Conservation (phyloP, 2,113 vertebrate species). For the Nerophis lumbriciformis region DNA sequence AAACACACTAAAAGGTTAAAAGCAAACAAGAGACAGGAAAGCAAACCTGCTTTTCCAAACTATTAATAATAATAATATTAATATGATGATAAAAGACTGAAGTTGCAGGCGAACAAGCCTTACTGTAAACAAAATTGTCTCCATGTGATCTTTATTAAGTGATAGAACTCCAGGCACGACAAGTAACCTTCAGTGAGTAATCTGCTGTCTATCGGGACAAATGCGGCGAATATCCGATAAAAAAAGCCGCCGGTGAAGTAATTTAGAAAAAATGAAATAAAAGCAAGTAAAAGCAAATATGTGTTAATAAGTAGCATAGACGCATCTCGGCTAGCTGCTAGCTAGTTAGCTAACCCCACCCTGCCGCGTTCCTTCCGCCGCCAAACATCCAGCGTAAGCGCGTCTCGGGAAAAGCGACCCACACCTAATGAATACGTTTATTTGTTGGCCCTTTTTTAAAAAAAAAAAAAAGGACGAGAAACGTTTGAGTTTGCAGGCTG, state of each 20-base stretch:
- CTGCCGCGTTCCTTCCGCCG: conserved; percentile 40
- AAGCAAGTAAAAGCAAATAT: background rate
- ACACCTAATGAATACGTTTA: background rate
- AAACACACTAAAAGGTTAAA: background rate
- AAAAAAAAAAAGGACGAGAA: background rate
- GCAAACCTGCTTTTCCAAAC: too few relatives aligned
- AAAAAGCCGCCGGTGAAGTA: too few relatives aligned
- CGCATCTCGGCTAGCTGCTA: background rate
- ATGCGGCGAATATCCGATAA: too few relatives aligned
- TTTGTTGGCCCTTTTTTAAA: background rate
- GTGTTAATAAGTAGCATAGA: background rate
- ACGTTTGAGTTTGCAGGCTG: background rate
- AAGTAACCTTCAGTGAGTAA: background rate
- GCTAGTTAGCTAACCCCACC: conserved; percentile 58
- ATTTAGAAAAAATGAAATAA: too few relatives aligned
- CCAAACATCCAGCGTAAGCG: conserved; percentile 5
- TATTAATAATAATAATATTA: too few relatives aligned
- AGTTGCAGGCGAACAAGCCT: too few relatives aligned
- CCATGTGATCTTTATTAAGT: too few relatives aligned
- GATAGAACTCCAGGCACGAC: too few relatives aligned
- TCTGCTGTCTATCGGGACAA: background rate
- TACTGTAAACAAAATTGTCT: too few relatives aligned
- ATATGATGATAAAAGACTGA: too few relatives aligned
- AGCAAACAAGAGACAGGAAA: too few relatives aligned
- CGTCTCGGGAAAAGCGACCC: background rate